Evolutionary conservation across 2,797 vertebrate species (phyloP).

Genomic region (Oreochromis mossambicus): DNA sequence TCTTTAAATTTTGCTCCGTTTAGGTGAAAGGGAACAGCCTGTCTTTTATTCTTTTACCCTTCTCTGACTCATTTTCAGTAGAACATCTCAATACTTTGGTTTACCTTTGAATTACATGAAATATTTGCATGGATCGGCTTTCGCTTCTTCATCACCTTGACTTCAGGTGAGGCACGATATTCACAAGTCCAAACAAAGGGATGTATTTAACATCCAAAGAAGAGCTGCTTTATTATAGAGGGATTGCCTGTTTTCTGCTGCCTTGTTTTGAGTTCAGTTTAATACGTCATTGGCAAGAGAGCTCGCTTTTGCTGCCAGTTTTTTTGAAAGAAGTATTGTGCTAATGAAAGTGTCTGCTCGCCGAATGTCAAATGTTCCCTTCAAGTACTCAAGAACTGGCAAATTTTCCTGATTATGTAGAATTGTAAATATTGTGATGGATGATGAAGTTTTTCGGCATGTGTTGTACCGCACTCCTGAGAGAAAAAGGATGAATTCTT

Average conservation of each 20-base stretch:
- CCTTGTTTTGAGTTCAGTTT: conserved; percentile 8
- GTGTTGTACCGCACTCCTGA: background rate
- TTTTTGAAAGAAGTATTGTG: background rate
- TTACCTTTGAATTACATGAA: background rate
- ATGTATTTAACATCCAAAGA: background rate
- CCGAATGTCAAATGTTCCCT: background rate
- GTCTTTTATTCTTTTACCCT: background rate
- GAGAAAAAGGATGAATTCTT: background rate
- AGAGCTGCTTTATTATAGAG: background rate
- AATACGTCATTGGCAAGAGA: conserved; percentile 19
- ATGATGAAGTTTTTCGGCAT: background rate
- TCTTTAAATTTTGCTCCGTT: background rate
- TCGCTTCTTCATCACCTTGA: background rate
- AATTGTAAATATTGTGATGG: background rate
- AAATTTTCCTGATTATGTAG: background rate
- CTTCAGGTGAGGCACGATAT: background rate
- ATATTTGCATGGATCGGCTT: background rate
- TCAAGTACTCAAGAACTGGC: background rate
- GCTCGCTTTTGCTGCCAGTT: conserved; percentile 12
- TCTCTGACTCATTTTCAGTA: background rate
- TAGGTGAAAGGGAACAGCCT: background rate
- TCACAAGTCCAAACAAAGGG: conserved; percentile 27
- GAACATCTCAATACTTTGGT: background rate
- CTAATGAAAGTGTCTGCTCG: conserved; percentile 23
- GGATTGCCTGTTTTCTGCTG: conserved; percentile 13